phyloP scores from a whole-genome alignment of 2,797 vertebrate genomes.

The Threskiornis aethiopicus region DNA sequence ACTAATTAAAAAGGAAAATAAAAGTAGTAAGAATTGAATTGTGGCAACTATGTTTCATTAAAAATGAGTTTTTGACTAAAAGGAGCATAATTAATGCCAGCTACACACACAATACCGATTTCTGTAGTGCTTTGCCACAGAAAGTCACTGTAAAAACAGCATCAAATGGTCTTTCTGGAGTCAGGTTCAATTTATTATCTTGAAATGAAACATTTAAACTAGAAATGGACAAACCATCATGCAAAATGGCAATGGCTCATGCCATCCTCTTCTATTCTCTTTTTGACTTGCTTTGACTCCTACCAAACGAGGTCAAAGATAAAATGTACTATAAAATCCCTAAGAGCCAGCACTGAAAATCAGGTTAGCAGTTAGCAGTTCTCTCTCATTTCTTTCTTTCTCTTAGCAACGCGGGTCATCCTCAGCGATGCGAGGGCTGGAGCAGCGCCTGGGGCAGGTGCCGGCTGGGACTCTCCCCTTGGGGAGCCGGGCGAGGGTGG shows the following conservation, averaged over 20 bases:
- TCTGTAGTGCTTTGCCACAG: background rate
- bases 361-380: background rate
- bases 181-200: background rate
- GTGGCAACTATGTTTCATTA: background rate
- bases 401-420: background rate
- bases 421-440: background rate
- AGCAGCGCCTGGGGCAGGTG: background rate
- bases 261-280: background rate
- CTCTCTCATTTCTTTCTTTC: background rate
- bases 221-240: background rate
- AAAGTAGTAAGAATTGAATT: background rate
- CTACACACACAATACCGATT: accelerated
- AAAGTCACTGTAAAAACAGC: background rate
- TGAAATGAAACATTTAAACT: background rate
- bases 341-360: background rate
- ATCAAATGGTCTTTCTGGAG: background rate
- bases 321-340: background rate
- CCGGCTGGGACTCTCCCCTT: accelerated
- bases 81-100: background rate
- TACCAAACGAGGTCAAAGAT: background rate
- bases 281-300: background rate
- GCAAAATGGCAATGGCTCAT: background rate
- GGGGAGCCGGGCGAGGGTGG: too few relatives aligned
- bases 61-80: background rate
- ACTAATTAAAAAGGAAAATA: background rate